phyloP scores from a whole-genome alignment of 2,888 invertebrate species.

The Chymomyza fuscimana region DNA sequence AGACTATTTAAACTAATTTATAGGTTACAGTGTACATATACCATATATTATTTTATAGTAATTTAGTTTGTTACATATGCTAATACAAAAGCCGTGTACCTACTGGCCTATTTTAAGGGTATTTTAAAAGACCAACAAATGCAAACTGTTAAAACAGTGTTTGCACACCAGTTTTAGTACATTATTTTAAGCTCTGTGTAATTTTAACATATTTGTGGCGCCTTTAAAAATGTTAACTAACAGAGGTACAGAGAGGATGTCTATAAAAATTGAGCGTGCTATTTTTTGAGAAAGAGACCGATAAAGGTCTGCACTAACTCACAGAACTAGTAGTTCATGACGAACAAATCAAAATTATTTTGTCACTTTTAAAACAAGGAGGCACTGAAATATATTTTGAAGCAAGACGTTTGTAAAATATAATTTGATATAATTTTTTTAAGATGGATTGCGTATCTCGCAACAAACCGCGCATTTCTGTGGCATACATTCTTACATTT shows the following conservation, averaged over 20 bases:
- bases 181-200: background rate
- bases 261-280: background rate
- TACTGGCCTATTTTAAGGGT: background rate
- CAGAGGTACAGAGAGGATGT: background rate
- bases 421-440: no score
- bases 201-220: background rate
- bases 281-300: no score
- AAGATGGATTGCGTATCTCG: background rate
- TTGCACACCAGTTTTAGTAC: background rate
- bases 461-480: constrained; percentile 2
- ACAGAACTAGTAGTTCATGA: background rate
- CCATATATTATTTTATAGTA: background rate
- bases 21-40: no score
- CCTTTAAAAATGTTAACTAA: background rate
- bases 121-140: background rate
- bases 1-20: no score
- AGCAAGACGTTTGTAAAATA: no score
- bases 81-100: background rate
- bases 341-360: background rate
- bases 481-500: constrained; percentile 42
- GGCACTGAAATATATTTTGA: no score
- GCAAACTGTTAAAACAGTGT: background rate
- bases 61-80: background rate
- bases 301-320: background rate
- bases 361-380: no score